Conservation (phyloP, 1,140 invertebrate species). For the Planococcus citri region DNA sequence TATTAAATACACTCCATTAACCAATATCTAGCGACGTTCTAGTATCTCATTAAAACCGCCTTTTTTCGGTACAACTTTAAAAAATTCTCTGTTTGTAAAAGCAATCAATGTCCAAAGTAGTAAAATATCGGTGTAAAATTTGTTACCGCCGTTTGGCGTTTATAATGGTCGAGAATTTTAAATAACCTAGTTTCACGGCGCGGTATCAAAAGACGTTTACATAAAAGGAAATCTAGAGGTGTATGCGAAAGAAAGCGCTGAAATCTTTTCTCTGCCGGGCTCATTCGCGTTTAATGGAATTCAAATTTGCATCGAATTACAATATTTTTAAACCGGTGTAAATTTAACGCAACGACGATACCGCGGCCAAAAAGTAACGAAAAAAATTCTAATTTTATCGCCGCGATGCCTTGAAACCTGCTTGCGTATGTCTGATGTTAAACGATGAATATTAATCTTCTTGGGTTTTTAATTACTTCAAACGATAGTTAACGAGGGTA, state of each 20-base stretch:
- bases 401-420: not conserved
- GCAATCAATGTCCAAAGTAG: conserved; percentile 1
- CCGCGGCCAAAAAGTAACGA: too few relatives aligned
- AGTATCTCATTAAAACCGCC: not conserved
- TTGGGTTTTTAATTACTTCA: not conserved
- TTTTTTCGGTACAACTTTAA: not conserved
- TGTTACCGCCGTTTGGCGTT: not conserved
- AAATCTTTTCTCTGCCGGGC: not conserved
- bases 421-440: not conserved
- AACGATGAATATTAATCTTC: not conserved
- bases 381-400: not conserved
- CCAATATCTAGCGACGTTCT: not conserved
- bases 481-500: too few relatives aligned
- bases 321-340: not conserved
- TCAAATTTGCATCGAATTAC: not conserved
- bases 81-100: not conserved
- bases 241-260: not conserved
- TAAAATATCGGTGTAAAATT: conserved; percentile 4
- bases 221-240: not conserved
- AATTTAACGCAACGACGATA: not conserved
- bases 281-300: conserved; percentile 2
- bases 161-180: not conserved
- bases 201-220: not conserved
- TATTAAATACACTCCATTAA: not conserved
- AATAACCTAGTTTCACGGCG: not conserved